Percentiles rank a stretch among this genome's conserved stretches.
phyloP scores from a whole-genome alignment of 2,888 invertebrate genomes.

The Philereme transversata region DNA sequence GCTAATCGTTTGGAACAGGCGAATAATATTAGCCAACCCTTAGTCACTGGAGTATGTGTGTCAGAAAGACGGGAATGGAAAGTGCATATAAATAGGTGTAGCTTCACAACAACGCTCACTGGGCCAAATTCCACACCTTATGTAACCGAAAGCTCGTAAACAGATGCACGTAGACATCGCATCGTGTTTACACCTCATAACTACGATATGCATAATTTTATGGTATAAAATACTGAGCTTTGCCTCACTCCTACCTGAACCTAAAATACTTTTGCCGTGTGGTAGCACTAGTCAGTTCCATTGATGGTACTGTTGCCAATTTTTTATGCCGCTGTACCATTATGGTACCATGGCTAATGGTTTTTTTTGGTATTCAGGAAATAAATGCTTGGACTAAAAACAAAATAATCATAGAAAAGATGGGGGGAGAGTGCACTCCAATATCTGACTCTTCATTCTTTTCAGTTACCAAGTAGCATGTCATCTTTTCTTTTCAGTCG shows the following conservation, averaged over 20 bases:
- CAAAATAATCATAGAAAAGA: too few relatives aligned
- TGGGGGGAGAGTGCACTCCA: too few relatives aligned
- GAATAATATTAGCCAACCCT: constrained; percentile 65
- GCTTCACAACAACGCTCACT: constrained; percentile 52
- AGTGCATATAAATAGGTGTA: constrained; percentile 71
- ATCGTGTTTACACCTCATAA: constrained; percentile 51
- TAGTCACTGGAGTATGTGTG: constrained; percentile 68
- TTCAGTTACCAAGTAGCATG: too few relatives aligned
- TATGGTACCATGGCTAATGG: too few relatives aligned
- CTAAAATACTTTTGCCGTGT: constrained; percentile 3
- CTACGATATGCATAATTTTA: constrained; percentile 40
- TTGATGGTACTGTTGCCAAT: too few relatives aligned
- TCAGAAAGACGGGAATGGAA: constrained; percentile 71
- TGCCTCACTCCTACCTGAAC: constrained; percentile 4
- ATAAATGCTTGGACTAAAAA: too few relatives aligned
- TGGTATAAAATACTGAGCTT: constrained; percentile 27
- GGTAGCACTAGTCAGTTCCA: too few relatives aligned
- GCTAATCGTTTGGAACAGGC: constrained; percentile 42
- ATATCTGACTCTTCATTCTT: too few relatives aligned
- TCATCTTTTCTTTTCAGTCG: too few relatives aligned
- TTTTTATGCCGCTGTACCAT: too few relatives aligned
- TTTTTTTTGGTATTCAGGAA: too few relatives aligned
- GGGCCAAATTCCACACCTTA: constrained; percentile 64
- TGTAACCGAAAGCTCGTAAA: constrained; percentile 73
- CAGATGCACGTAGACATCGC: constrained; percentile 57